A percentile compares a stretch with the other conserved stretches of the same genome.
Evolutionary conservation across 2,113 vertebrate genomes (phyloP).

Genomic region (Macquaria australasica): DNA sequence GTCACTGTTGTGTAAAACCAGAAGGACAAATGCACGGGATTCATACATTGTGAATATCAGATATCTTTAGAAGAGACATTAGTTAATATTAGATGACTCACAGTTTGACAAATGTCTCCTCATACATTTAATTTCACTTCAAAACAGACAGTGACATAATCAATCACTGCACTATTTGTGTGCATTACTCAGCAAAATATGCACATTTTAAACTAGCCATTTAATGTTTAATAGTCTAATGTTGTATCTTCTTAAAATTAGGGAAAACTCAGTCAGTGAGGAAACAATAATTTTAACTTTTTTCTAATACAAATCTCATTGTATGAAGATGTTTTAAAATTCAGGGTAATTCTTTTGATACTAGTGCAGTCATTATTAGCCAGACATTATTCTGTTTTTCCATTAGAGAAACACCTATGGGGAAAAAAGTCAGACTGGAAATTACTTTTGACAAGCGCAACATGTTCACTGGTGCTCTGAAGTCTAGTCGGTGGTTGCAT

Average conservation of each 20-base stretch:
- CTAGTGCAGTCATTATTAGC: not conserved
- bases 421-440: not conserved
- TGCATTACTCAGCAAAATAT: slow-evolving; percentile 9
- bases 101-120: slow-evolving; percentile 16
- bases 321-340: not conserved
- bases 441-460: slow-evolving; percentile 21
- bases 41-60: slow-evolving; percentile 17
- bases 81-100: slow-evolving; percentile 13
- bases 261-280: not conserved
- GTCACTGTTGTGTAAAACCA: not conserved
- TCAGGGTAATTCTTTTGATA: not conserved
- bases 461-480: slow-evolving; percentile 15
- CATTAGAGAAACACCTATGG: not conserved
- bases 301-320: not conserved
- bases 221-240: not conserved
- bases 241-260: not conserved
- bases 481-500: not conserved
- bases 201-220: not conserved
- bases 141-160: slow-evolving; percentile 9
- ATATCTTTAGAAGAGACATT: slow-evolving; percentile 22
- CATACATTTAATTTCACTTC: not conserved
- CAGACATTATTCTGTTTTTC: not conserved
- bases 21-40: not conserved
- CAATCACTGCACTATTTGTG: not conserved
- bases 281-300: not conserved